Evolutionary conservation across 2,113 vertebrate genomes (phyloP), one percentile per base, ranked within the genome.

Genomic region (Zosterops japonicus): DNA sequence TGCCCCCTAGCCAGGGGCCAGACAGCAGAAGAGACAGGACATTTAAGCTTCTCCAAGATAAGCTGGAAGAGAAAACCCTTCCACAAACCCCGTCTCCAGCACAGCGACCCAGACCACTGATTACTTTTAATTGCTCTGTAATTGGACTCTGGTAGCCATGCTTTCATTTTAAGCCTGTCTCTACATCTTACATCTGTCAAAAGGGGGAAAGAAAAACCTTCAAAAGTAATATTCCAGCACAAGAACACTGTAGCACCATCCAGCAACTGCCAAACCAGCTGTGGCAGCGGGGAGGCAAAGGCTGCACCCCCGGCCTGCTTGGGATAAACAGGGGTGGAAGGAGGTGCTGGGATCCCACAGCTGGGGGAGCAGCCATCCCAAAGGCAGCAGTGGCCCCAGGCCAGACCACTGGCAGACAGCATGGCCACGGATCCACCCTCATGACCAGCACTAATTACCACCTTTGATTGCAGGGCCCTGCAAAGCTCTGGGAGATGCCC

Each of bases 371-470:
- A 0, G 79, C 83, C 47, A 36, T 20, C 41, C 9, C 11, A 93
- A 93, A 90, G 5, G 1, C 77, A 70, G 57, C 2, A 2, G 78
- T 39, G 70, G 80, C 83, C 67, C 36, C 67, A 8, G 77, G 95
- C 93, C 89, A 95, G 84, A 41, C 85, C 89, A 61, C 60, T 46
- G 41, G 86, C 61, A 94, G 93, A 89, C 90, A 83, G 52, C 71
- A 18, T 0, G 42, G 77, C 91, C 93, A 79, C 85, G 50, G 91
- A 92, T 70, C 84, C 94, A 83, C 93, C 88, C 92, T 94, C 77
- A 12, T 46, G 88, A 76, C 87, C 90, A 88, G 91, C 81, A 33
- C 84, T 96, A 96, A 95, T 97, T 89, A 90, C 69, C 10, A 46
- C 55, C 42, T 86, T 83, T 36, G 49, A 70, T 87, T 16, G 24